Percentiles rank a stretch among this genome's conserved stretches.
Evolutionary conservation across 2,888 invertebrate species (phyloP).

Genomic region (Azorinus chamasolen): DNA sequence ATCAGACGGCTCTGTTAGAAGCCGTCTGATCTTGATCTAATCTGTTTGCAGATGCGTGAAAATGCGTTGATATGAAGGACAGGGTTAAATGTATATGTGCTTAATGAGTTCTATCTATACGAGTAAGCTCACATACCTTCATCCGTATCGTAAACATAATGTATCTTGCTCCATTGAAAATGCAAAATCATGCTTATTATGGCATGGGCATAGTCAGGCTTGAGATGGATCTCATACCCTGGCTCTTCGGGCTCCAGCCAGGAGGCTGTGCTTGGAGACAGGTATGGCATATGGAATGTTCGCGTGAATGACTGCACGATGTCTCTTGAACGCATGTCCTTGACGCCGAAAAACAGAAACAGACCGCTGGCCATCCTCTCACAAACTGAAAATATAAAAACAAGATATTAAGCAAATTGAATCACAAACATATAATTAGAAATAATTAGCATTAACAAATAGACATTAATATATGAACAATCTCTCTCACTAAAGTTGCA

Average conservation of each 20-base stretch:
- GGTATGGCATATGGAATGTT: conserved; percentile 79
- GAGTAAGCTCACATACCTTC: conserved; percentile 70
- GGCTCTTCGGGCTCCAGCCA: conserved; percentile 77
- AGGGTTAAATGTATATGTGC: too few relatives aligned
- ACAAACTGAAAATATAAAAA: conserved; percentile 72
- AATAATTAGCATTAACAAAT: background rate
- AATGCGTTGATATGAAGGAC: too few relatives aligned
- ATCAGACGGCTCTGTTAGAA: too few relatives aligned
- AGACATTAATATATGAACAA: too few relatives aligned
- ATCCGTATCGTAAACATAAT: conserved; percentile 77
- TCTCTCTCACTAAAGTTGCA: too few relatives aligned
- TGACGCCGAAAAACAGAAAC: conserved; percentile 77
- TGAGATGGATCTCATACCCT: conserved; percentile 94
- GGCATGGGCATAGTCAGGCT: conserved; percentile 91
- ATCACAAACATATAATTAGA: background rate
- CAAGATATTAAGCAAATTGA: background rate
- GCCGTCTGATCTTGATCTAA: too few relatives aligned
- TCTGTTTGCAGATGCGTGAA: too few relatives aligned
- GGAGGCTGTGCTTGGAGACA: conserved; percentile 70
- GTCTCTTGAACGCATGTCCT: conserved; percentile 67
- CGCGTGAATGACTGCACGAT: conserved; percentile 73
- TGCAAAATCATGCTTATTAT: conserved; percentile 87
- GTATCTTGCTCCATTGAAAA: conserved; percentile 71
- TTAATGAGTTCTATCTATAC: too few relatives aligned
- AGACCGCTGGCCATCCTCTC: conserved; percentile 75